phyloP scores from a whole-genome alignment of 2,113 vertebrate genomes.

The Plotosus lineatus region DNA sequence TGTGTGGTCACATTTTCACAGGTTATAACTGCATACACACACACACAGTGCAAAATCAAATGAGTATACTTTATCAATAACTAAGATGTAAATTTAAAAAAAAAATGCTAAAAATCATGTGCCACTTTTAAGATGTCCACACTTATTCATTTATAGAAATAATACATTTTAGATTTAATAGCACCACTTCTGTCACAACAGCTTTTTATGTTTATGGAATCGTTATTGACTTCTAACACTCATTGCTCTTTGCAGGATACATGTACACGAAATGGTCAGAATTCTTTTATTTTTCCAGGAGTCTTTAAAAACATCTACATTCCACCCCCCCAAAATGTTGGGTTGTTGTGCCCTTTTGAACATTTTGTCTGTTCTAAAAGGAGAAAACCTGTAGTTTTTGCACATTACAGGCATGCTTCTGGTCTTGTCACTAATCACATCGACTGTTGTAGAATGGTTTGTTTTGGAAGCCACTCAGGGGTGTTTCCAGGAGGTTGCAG shows the following conservation, averaged over 20 bases:
- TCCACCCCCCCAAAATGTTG: constrained; percentile 61
- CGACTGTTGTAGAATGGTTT: not conserved
- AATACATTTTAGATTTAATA: constrained; percentile 75
- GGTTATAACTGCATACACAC: constrained; percentile 8
- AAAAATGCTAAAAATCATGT: constrained; percentile 49
- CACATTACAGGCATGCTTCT: not conserved
- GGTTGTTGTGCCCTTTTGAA: constrained; percentile 52
- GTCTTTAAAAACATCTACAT: constrained; percentile 74
- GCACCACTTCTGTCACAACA: constrained; percentile 77
- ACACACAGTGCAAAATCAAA: not conserved
- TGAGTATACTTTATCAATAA: constrained; percentile 6
- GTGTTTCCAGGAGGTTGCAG: not conserved
- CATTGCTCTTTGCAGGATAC: constrained; percentile 37
- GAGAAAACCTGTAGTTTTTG: not conserved
- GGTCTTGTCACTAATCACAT: constrained; percentile 1
- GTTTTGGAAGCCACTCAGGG: not conserved
- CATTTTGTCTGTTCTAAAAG: not conserved
- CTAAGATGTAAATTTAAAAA: constrained; percentile 13
- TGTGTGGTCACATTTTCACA: constrained; percentile 30
- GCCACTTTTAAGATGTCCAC: constrained; percentile 62
- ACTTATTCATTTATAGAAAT: constrained; percentile 72
- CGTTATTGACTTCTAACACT: constrained; percentile 58
- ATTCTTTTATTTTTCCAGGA: constrained; percentile 60
- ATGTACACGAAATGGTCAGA: constrained; percentile 22
- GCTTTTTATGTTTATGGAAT: constrained; percentile 67